phyloP scores from a whole-genome alignment of 2,113 vertebrate genomes.

The Aegypius monachus region DNA sequence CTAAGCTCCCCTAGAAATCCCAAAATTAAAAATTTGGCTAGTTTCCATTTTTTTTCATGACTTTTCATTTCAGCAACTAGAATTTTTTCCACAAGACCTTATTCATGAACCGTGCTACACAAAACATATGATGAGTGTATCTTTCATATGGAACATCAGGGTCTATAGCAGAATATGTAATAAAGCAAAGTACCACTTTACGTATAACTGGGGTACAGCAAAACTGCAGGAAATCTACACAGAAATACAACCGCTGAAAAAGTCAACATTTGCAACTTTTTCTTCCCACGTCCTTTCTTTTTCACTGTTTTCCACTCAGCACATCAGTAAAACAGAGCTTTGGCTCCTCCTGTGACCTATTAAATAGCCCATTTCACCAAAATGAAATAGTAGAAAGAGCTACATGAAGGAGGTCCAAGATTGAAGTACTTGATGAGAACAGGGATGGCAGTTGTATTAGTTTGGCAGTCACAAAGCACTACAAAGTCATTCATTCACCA shows the following conservation, averaged over 20 bases:
- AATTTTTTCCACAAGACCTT: background rate
- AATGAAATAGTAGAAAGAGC: conserved; percentile 37
- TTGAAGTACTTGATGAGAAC: conserved; percentile 22
- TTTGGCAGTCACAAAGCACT: background rate
- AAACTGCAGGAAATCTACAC: background rate
- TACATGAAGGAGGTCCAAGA: conserved; percentile 27
- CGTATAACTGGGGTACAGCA: background rate
- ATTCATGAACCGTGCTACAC: background rate
- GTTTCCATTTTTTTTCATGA: background rate
- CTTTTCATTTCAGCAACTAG: background rate
- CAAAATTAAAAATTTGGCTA: background rate
- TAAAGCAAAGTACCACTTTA: background rate
- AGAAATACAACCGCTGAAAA: background rate
- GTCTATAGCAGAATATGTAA: background rate
- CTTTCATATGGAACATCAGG: background rate
- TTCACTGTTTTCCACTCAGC: background rate
- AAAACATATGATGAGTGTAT: background rate
- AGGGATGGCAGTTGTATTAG: background rate
- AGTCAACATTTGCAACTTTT: background rate
- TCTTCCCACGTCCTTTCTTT: background rate
- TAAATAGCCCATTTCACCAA: conserved; percentile 36
- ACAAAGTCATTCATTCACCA: background rate
- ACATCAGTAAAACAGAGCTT: conserved; percentile 8
- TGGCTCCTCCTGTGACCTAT: conserved; percentile 11
- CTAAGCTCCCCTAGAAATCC: background rate